phyloP scores from a whole-genome alignment of 2,113 vertebrate species.

The Pelodiscus sinensis region DNA sequence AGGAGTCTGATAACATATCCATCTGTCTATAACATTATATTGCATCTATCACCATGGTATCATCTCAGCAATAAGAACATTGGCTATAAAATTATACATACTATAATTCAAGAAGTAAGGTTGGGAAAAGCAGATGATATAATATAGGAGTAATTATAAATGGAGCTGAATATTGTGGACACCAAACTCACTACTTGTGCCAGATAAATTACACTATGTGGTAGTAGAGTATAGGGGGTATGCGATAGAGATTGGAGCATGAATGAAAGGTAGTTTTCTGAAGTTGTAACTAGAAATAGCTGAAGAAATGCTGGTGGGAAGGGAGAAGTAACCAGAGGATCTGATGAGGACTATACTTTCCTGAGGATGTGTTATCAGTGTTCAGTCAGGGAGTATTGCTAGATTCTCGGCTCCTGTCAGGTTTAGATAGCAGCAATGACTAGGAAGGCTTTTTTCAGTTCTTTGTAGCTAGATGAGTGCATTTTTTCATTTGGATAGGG shows the following conservation, averaged over 20 bases:
- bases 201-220: conserved; percentile 16
- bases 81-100: conserved; percentile 72
- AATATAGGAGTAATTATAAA: conserved; percentile 48
- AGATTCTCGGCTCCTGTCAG: background rate
- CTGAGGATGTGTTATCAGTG: accelerated
- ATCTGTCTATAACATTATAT: conserved; percentile 70
- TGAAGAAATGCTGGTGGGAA: background rate
- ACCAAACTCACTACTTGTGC: background rate
- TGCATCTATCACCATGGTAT: conserved; percentile 64
- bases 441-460: conserved; percentile 1
- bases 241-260: background rate
- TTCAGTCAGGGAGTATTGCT: background rate
- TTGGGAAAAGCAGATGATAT: conserved; percentile 53
- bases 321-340: background rate
- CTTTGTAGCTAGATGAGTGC: background rate
- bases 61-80: conserved; percentile 53
- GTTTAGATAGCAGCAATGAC: background rate
- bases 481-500: background rate
- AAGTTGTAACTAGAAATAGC: background rate
- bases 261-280: background rate
- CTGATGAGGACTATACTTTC: background rate
- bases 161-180: conserved; percentile 41
- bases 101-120: conserved; percentile 61
- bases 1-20: conserved; percentile 71
- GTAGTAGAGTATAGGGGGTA: background rate